These are phyloP conservation scores for Cephus spinipes DNA, from an alignment of 2,888 invertebrate genomes.

Conservation along the genomic window DNA sequence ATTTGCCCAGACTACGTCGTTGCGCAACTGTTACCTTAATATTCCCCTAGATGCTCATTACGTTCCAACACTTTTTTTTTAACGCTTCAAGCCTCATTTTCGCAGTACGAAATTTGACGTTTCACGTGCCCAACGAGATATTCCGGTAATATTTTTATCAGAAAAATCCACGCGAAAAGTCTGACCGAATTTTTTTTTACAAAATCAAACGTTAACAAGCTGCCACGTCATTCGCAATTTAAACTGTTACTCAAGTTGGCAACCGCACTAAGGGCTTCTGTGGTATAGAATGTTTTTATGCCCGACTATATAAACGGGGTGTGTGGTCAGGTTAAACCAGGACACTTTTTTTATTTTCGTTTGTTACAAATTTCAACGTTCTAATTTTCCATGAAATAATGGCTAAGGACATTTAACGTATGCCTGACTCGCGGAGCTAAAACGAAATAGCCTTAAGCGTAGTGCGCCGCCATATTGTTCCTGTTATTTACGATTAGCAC, in stretches of 20 bases:
- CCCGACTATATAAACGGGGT: background rate
- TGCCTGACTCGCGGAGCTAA: background rate
- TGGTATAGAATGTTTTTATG: background rate
- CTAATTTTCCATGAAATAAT: background rate
- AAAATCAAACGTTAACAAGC: background rate
- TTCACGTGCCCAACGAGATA: background rate
- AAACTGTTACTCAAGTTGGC: background rate
- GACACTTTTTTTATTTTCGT: background rate
- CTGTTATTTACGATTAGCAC: background rate
- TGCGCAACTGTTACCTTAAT: background rate
- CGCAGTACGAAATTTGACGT: background rate
- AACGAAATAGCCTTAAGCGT: background rate
- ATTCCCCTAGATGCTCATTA: slow-evolving; percentile 9
- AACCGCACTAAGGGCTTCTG: background rate
- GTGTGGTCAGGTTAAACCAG: background rate
- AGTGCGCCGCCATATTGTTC: background rate
- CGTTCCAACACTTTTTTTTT: slow-evolving; percentile 4
- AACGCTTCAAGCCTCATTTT: background rate
- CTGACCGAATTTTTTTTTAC: background rate
- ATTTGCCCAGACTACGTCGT: background rate
- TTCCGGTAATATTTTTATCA: background rate
- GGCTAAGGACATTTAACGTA: background rate
- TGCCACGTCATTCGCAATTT: background rate
- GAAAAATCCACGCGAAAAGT: background rate
- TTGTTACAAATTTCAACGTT: background rate